Conservation (phyloP, 1,140 invertebrate genomes). For the Drosophila takahashii region DNA sequence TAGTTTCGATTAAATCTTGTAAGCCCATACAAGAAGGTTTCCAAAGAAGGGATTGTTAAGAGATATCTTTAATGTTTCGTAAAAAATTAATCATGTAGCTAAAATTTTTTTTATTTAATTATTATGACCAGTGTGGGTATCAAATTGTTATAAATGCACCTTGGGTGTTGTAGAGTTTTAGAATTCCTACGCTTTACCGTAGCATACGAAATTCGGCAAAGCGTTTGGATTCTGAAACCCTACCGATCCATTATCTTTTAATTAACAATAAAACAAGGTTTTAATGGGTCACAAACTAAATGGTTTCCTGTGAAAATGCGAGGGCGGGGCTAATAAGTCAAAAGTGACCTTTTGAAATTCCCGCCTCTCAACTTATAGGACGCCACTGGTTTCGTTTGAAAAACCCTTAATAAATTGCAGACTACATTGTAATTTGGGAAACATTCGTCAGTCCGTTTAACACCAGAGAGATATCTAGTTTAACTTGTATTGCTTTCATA, state of each 20-base stretch:
- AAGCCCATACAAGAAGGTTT: no score
- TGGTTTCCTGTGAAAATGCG: not conserved
- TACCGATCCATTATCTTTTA: constrained; percentile 27
- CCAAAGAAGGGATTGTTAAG: no score
- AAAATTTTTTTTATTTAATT: not conserved
- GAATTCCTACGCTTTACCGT: constrained; percentile 93
- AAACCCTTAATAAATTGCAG: no score
- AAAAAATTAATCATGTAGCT: no score
- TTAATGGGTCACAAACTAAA: not conserved
- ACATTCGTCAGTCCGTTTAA: no score
- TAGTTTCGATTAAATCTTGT: no score
- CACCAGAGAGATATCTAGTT: no score
- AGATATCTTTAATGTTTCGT: no score
- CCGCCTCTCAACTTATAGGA: not conserved
- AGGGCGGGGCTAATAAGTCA: no score
- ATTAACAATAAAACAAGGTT: not conserved
- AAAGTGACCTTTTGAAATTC: not conserved
- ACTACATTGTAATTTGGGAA: no score
- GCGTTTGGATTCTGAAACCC: constrained; percentile 92
- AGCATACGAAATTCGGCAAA: constrained; percentile 87
- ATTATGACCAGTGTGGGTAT: not conserved
- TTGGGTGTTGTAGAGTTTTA: constrained; percentile 86
- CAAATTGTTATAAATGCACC: not conserved
- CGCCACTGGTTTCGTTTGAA: no score
- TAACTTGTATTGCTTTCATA: no score